Evolutionary conservation across 2,888 invertebrate genomes (phyloP).

Genomic region (Drosophila austrosaltans): DNA sequence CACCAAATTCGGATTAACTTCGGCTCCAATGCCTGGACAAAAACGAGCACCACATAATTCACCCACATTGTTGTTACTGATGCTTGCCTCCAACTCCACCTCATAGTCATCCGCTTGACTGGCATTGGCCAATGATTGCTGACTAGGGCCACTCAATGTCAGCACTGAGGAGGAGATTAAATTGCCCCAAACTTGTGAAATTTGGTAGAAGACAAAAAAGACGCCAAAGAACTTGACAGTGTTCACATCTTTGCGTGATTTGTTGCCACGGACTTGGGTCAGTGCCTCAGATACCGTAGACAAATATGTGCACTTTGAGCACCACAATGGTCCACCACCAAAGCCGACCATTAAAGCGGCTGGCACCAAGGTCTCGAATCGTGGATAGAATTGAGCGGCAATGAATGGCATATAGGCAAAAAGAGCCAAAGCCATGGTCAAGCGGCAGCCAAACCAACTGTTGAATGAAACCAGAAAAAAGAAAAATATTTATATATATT

Average conservation of each 20-base stretch:
- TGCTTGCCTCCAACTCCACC: conserved; percentile 44
- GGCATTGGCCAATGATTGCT: conserved; percentile 44
- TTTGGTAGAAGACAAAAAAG: conserved; percentile 98
- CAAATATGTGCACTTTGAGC: conserved; percentile 96
- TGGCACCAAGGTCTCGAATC: conserved; percentile 92
- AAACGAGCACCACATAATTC: conserved; percentile 90
- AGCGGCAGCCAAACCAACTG: conserved; percentile 95
- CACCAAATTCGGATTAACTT: conserved; percentile 87
- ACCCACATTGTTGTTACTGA: conserved; percentile 82
- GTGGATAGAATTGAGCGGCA: conserved; percentile 94
- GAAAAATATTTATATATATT: background rate
- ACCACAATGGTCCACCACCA: conserved; percentile 97
- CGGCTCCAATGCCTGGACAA: conserved; percentile 86
- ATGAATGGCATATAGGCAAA: conserved; percentile 96
- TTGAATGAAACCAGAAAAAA: conserved; percentile 36
- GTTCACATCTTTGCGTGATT: conserved; percentile 88
- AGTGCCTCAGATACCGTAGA: conserved; percentile 93
- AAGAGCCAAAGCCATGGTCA: conserved; percentile 93
- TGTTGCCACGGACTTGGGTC: conserved; percentile 86
- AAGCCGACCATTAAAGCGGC: conserved; percentile 85
- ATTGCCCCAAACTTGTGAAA: conserved; percentile 98
- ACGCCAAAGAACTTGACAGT: conserved; percentile 96
- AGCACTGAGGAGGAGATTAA: conserved; percentile 91
- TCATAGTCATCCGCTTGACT: conserved; percentile 23
- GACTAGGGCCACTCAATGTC: conserved; percentile 56